These are phyloP conservation scores for Tenthredo amoena DNA, from an alignment of 2,888 invertebrate genomes.

Conservation along the genomic window DNA sequence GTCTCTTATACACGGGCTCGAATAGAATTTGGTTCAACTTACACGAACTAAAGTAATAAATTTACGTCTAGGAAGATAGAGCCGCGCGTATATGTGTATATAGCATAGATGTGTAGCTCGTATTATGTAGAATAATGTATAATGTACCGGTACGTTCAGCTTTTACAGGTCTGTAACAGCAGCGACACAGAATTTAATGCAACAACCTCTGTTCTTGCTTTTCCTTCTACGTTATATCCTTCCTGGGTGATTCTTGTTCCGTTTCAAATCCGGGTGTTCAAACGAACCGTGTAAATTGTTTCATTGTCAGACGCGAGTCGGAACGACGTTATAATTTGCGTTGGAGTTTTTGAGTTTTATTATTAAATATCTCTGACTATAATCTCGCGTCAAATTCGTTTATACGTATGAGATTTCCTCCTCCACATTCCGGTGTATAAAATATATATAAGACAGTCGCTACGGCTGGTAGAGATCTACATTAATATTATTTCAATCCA, in stretches of 20 bases:
- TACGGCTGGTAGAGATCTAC: neutral
- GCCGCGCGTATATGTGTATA: neutral
- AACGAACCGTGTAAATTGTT: neutral
- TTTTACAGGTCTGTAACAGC: no score
- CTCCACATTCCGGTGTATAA: neutral
- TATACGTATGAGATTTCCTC: neutral
- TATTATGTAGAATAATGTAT: neutral
- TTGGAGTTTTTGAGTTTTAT: no score
- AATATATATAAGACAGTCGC: neutral
- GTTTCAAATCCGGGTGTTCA: neutral
- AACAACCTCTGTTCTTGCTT: neutral
- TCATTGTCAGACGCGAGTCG: no score
- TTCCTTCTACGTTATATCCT: neutral
- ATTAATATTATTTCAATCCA: neutral
- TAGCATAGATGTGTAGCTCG: no score
- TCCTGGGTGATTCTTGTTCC: neutral
- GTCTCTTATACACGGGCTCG: no score
- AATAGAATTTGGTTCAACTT: conserved; percentile 25
- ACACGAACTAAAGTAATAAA: neutral
- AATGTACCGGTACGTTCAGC: neutral
- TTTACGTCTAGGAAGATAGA: neutral
- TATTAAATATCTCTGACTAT: neutral
- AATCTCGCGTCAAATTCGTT: neutral
- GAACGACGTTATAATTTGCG: no score
- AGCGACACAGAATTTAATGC: conserved; percentile 3